Base-by-base conservation (phyloP, 2,797 vertebrate genomes). In the Typhlichthys eigenmanni region DNA sequence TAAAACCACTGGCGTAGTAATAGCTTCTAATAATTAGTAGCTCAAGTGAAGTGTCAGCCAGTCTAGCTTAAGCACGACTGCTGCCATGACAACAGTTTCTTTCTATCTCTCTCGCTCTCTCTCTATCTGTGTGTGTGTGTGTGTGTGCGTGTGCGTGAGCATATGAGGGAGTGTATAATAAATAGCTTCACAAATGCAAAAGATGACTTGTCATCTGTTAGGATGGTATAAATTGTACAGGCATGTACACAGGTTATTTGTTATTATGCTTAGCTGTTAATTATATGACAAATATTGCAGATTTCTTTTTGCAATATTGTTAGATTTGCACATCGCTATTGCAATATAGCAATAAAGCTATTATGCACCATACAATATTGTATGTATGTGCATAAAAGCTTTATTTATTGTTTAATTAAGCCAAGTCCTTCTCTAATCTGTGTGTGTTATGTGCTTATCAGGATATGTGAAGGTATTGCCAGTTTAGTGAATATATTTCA, bases 1-100 rank as follows among this genome's bases (percentile, higher is more conserved):
- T 51, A 54, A 72, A 71, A 52, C 32, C 34, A 32, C 71, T 75
- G 67, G 77, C 82, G 85, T 85, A 84, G 57, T 74, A 85, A 87
- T 85, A 46, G 34, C 69, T 66, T n/a, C 64, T 55, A 55, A 59
- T 81, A 82, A 78, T 86, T 79, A 68, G 77, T 49, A 65, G 78
- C 71, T 63, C 76, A 81, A 78, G 84, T 82, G 76, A 85, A 76
- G 60, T 70, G 72, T 76, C 48, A 47, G 62, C 79, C 66, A 47
- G 70, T 72, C 70, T 76, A 50, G 60, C 71, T 54, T 49, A 55
- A 53, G 63, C 83, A 55, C 81, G 60, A 60, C 64, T 58, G 87
- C 83, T 89, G 86, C 85, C 88, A 91, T 91, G 91, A 81, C 87
- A 89, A 92, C 90, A 48, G 34, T 80, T 81, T 75, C 64, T 66